A percentile compares a stretch with the other conserved stretches of the same genome.
phyloP scores from a whole-genome alignment of 2,797 vertebrate species.

The Pampus argenteus region DNA sequence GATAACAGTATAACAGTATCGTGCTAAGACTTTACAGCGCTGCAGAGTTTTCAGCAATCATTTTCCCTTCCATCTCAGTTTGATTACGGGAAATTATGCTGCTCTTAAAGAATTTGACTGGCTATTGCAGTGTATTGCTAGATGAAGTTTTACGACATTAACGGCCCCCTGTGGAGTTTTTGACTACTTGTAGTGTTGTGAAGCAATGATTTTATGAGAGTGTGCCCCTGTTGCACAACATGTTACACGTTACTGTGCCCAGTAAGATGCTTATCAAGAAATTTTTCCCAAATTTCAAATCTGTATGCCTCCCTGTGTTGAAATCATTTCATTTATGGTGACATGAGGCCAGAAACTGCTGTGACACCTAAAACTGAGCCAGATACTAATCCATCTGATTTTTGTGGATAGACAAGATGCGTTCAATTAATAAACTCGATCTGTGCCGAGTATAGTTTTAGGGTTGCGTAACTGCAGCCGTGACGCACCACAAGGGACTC shows the following conservation, averaged over 20 bases:
- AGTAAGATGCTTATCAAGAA: neutral
- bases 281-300: neutral
- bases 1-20: neutral
- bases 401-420: slow-evolving; percentile 6
- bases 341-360: too few relatives aligned
- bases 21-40: neutral
- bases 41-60: neutral
- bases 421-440: slow-evolving; percentile 54
- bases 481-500: slow-evolving; percentile 59
- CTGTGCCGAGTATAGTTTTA: slow-evolving; percentile 30
- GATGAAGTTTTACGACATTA: neutral
- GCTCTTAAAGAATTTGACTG: neutral
- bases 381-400: neutral
- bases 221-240: neutral
- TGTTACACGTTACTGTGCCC: neutral
- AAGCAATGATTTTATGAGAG: neutral
- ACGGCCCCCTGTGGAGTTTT: neutral
- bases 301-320: neutral
- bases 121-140: neutral
- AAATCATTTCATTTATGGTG: neutral
- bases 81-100: neutral
- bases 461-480: slow-evolving; percentile 53
- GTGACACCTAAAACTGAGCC: too few relatives aligned
- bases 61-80: neutral
- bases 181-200: neutral